Evolutionary conservation across 2,113 vertebrate genomes (phyloP), one percentile per base, ranked within the genome.

Genomic region (Nannospalax galili): DNA sequence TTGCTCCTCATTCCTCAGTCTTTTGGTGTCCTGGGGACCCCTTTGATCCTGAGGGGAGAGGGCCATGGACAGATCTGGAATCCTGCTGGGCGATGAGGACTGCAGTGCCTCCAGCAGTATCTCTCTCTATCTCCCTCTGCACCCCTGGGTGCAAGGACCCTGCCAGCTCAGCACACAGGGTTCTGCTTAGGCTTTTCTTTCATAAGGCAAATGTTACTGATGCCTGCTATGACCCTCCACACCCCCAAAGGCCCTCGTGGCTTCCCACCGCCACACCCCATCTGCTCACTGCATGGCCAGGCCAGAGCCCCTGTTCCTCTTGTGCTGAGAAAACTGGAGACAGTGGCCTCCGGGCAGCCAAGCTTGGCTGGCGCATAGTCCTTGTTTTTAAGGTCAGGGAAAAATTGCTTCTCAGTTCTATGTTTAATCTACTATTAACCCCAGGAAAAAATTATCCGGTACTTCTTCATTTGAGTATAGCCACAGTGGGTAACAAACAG

Each of bases 371-470:
- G 11, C 75, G 91, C 75, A 91, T 94, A 92, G 42, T 91, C 88
- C 74, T 96, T 89, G 62, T 92, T 87, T 26, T 52, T 65, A 87
- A 97, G 75, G 96, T 96, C 96, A 95, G 88, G 85, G 92, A 91
- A 92, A 86, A 15, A 64, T 86, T 82, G 60, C 5, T 90, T 89
- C 93, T 92, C 48, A 42, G 88, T 69, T 97, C 93, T 74, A 65
- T 85, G 32, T 90, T 94, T 97, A 95, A 94, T 96, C 94, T 24
- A 3, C 42, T 24, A 79, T 95, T 87, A 14, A 96, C 88, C 28
- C 35, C 12, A n/a, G 12, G 20, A 62, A 22, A 86, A 94, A 95
- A 95, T 86, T 80, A 19, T 35, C 84, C 65, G 48, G 60, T 32
- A 15, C 84, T 93, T 93, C 24, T 0, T 2, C 56, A 7, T 24